Base-by-base conservation (phyloP, 2,888 invertebrate genomes). In the Dinocampus coccinellae region DNA sequence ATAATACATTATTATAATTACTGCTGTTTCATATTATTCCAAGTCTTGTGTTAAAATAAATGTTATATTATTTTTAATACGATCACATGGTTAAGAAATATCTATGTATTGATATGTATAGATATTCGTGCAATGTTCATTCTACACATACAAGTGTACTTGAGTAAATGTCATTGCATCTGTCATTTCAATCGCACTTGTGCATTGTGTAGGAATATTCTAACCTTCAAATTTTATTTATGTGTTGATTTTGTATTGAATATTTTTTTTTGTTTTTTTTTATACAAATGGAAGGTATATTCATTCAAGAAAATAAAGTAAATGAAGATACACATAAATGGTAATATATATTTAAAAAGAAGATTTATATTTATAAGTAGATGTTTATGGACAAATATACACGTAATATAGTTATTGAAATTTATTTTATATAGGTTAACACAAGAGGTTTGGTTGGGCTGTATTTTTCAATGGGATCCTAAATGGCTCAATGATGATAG, bases 391-490 rank as follows among this genome's bases (percentile, higher is more conserved):
- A n/a, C 39, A 1, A n/a, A 36, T 36, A 11, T 36, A 11, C 3
- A n/a, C 11, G 4, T 22, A 0, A 53, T 10, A 20, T 53, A 47
- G 16, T 20, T 47, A 0, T n/a, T 20, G 3, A 16, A 16, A 42
- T 11, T 42, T 20, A 53, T 53, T 22, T 53, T 20, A 7, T 53
- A 22, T 11, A 53, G 52, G 52, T 10, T 11, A 53, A 22, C 24
- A 22, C 52, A 22, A 53, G 52, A 53, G 24, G 52, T 22, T 22
- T 53, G 20, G 20, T 55, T 55, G n/a, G 26, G 26, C 22, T 20
- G 39, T 24, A 57, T 69, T 26, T 57, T 69, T 7, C 62, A 63
- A 42, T 69, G 69, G 69, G 7, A 63, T 20, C 69, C 69, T 6
- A n/a, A 29, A 26, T 69, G 69, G 69, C 55, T 69, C 2, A 11